Evolutionary conservation across 1,140 invertebrate species (phyloP).

Genomic region (Drosophila sechellia): DNA sequence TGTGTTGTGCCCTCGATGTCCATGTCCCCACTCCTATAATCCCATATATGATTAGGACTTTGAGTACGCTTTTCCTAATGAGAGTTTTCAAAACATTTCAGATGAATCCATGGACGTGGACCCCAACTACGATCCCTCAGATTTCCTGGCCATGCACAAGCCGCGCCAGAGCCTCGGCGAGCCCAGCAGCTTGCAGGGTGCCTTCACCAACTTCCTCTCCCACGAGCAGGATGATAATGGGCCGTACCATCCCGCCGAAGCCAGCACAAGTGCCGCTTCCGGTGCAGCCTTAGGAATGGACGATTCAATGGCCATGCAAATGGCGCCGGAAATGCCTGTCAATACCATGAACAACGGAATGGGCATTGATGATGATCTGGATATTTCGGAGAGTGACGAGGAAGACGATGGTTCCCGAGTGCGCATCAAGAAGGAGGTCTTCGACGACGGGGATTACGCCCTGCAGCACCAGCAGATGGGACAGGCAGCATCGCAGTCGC

Average conservation of each 20-base stretch:
- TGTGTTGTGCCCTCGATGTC: slow-evolving; percentile 27
- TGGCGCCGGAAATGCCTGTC: slow-evolving; percentile 42
- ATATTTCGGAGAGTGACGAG: slow-evolving; percentile 92
- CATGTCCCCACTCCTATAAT: slow-evolving; percentile 9
- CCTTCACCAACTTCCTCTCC: slow-evolving; percentile 64
- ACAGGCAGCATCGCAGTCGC: slow-evolving; percentile 31
- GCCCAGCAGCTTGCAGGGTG: slow-evolving; percentile 36
- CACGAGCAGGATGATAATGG: slow-evolving; percentile 61
- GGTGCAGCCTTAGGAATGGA: slow-evolving; percentile 27
- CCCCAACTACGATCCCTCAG: slow-evolving; percentile 94
- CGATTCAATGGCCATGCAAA: slow-evolving; percentile 39
- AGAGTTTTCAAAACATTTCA: slow-evolving; percentile 65
- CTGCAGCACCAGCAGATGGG: slow-evolving; percentile 25
- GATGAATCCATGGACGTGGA: slow-evolving; percentile 93
- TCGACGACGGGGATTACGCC: slow-evolving; percentile 52
- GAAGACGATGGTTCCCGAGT: slow-evolving; percentile 84
- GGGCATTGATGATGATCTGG: slow-evolving; percentile 90
- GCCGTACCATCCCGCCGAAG: slow-evolving; percentile 50
- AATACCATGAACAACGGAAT: slow-evolving; percentile 57
- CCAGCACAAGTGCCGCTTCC: slow-evolving; percentile 55
- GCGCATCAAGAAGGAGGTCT: slow-evolving; percentile 69
- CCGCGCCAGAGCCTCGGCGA: slow-evolving; percentile 51
- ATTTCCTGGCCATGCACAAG: slow-evolving; percentile 87
- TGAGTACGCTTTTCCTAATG: slow-evolving; percentile 10
- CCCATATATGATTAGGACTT: neutral